A percentile compares a stretch with the other conserved stretches of the same genome.
Evolutionary conservation across 2,113 vertebrate species (phyloP).

Genomic region (Calyptommatus sinebrachiatus): DNA sequence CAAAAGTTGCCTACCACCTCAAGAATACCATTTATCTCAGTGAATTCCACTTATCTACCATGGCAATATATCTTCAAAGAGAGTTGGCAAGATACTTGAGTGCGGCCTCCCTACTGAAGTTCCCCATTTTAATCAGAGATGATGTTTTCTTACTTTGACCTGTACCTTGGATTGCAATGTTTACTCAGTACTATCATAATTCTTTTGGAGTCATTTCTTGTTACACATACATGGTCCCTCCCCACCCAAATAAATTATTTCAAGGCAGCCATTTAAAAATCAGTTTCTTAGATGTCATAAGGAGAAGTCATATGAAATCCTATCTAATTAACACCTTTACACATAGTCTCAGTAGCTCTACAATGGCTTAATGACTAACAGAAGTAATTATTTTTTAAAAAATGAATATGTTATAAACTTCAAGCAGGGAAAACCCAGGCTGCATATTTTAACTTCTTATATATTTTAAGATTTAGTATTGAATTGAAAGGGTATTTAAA

Average conservation of each 20-base stretch:
- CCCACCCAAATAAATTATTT: not conserved
- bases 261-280: not conserved
- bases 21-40: conserved; percentile 44
- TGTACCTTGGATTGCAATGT: conserved; percentile 10
- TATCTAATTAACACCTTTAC: not conserved
- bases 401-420: too few species aligned
- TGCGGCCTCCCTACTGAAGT: not conserved
- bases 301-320: not conserved
- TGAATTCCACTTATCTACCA: conserved; percentile 45
- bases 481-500: not conserved
- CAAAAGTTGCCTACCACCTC: conserved; percentile 6
- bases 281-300: not conserved
- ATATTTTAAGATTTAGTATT: not conserved
- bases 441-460: not conserved
- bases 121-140: conserved; percentile 39
- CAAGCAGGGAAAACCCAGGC: not conserved
- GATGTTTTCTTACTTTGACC: conserved; percentile 6
- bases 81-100: conserved; percentile 32
- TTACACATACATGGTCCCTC: not conserved
- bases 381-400: not conserved
- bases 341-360: too few species aligned
- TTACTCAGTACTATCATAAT: conserved; percentile 9
- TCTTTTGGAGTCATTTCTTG: not conserved
- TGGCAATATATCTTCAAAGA: conserved; percentile 37
- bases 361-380: not conserved